These are phyloP conservation scores for Euglossa dilemma DNA, from an alignment of 1,140 invertebrate genomes.

Conservation along the genomic window DNA sequence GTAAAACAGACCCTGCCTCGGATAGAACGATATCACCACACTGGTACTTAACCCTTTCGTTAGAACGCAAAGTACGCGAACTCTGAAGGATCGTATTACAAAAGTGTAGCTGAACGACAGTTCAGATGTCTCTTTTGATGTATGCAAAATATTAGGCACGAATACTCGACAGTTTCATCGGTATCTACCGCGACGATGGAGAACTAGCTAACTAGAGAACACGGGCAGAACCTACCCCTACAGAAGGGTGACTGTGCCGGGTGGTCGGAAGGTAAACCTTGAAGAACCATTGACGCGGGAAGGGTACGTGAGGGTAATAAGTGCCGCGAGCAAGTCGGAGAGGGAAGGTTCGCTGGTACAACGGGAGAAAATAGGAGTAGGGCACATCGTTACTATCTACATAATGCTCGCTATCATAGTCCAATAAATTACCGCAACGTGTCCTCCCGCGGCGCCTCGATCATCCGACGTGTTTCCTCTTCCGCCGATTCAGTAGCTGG, in stretches of 20 bases:
- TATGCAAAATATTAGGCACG: too few relatives aligned
- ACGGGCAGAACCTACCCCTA: too few relatives aligned
- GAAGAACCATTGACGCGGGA: slow-evolving; percentile 31
- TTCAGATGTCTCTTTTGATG: too few relatives aligned
- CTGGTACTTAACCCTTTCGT: too few relatives aligned
- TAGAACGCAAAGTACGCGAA: too few relatives aligned
- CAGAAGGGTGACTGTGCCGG: neutral
- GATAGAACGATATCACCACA: too few relatives aligned
- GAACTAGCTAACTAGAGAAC: too few relatives aligned
- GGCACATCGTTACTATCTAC: slow-evolving; percentile 48
- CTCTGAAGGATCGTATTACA: too few relatives aligned
- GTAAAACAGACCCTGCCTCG: too few relatives aligned
- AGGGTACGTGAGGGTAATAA: slow-evolving; percentile 42
- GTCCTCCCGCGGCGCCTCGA: slow-evolving; percentile 58
- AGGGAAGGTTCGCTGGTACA: neutral
- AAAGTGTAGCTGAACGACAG: too few relatives aligned
- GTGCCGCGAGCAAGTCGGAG: neutral
- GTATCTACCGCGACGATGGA: too few relatives aligned
- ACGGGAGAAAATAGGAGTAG: neutral
- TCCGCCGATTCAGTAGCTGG: slow-evolving; percentile 64
- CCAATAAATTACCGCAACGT: slow-evolving; percentile 63
- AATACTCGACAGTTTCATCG: too few relatives aligned
- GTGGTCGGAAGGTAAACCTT: neutral
- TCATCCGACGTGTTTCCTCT: slow-evolving; percentile 66
- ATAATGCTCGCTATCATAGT: slow-evolving; percentile 64